Conservation (phyloP, 2,113 vertebrate genomes). For the Seriola quinqueradiata region DNA sequence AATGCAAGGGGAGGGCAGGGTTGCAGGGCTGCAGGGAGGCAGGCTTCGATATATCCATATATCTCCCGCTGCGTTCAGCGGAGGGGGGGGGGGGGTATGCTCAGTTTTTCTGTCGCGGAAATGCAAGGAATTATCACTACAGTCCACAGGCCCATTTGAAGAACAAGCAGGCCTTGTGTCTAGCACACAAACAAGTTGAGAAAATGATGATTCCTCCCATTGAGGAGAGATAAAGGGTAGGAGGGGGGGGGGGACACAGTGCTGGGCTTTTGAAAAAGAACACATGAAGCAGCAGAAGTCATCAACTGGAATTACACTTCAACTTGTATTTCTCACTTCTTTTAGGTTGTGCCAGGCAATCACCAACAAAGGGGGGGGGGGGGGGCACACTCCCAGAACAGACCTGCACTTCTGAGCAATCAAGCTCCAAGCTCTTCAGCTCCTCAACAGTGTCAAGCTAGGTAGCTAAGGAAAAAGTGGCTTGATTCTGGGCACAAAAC, state of each 20-base stretch:
- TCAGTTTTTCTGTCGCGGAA: constrained; percentile 18
- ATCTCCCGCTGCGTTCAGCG: too few relatives aligned
- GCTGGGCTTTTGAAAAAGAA: constrained; percentile 47
- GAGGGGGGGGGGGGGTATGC: background rate
- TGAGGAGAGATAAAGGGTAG: constrained; percentile 33
- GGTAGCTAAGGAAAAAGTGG: constrained; percentile 37
- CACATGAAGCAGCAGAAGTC: constrained; percentile 64
- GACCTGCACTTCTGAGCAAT: constrained; percentile 59
- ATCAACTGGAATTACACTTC: constrained; percentile 70
- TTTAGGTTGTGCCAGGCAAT: constrained; percentile 60
- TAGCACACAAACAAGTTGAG: constrained; percentile 63
- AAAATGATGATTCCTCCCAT: constrained; percentile 56
- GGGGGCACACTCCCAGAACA: constrained; percentile 32
- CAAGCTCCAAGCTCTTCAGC: constrained; percentile 43
- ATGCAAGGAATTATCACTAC: background rate
- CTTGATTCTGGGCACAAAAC: constrained; percentile 67
- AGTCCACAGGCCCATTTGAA: constrained; percentile 40
- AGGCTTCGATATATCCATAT: too few relatives aligned
- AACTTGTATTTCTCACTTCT: constrained; percentile 49
- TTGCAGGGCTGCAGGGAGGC: too few relatives aligned
- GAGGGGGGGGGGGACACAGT: background rate
- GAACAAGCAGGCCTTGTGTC: constrained; percentile 38
- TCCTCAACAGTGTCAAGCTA: constrained; percentile 15
- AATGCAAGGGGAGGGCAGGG: constrained; percentile 13
- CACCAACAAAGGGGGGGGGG: constrained; percentile 33